phyloP scores from a whole-genome alignment of 92 coral and sea anemone genomes.

The Actinernus sp. region DNA sequence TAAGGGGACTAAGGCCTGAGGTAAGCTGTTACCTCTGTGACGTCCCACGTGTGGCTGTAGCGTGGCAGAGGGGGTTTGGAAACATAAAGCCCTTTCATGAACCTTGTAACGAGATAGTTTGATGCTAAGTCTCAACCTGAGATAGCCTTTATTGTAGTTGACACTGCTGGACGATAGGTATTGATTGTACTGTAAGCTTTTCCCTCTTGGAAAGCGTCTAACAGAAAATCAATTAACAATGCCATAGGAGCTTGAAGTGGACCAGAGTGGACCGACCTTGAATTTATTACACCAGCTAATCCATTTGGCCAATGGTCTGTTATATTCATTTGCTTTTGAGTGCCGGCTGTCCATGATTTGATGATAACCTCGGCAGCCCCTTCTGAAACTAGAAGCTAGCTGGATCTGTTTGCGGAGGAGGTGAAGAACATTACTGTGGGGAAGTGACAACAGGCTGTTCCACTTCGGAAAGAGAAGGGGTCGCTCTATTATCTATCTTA shows the following conservation, averaged over 20 bases:
- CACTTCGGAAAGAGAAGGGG: neutral
- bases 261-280: too few species aligned
- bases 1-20: constrained; percentile 40
- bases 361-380: constrained; percentile 38
- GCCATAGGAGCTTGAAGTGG: constrained; percentile 50
- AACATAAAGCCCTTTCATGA: constrained; percentile 46
- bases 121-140: constrained; percentile 30
- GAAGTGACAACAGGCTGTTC: neutral
- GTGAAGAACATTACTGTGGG: neutral
- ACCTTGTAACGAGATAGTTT: constrained; percentile 37
- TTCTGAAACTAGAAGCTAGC: constrained; percentile 53
- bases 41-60: constrained; percentile 54
- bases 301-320: constrained; percentile 66
- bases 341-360: constrained; percentile 62
- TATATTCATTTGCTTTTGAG: constrained; percentile 59
- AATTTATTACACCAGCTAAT: constrained; percentile 55
- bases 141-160: constrained; percentile 21
- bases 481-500: neutral
- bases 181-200: constrained; percentile 53
- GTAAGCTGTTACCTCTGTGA: constrained; percentile 47
- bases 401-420: neutral
- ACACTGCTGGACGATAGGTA: constrained; percentile 49
- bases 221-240: constrained; percentile 4
- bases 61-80: constrained; percentile 42
- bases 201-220: constrained; percentile 39